These are phyloP conservation scores for Sylvicola cinctus DNA, from an alignment of 2,888 invertebrate genomes.

Conservation along the genomic window DNA sequence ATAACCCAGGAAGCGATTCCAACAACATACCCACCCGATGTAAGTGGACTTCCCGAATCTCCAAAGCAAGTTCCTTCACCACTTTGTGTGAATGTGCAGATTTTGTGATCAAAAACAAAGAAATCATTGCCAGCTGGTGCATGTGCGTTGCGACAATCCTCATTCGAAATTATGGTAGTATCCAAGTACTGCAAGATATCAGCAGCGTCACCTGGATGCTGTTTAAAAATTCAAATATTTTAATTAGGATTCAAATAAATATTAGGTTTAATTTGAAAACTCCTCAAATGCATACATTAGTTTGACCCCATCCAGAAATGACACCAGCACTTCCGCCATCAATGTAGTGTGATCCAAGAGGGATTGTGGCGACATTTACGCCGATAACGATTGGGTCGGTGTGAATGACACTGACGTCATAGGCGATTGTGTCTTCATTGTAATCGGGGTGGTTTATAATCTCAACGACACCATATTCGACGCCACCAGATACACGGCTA, in stretches of 20 bases:
- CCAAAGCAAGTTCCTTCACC: constrained; percentile 7
- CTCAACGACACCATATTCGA: constrained; percentile 1
- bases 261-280: not conserved
- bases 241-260: not conserved
- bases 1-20: constrained; percentile 4
- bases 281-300: not conserved
- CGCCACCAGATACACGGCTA: constrained; percentile 1
- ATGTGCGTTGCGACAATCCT: constrained; percentile 1
- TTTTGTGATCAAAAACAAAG: constrained; percentile 5
- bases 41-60: constrained; percentile 14
- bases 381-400: constrained; percentile 2
- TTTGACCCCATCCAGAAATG: constrained; percentile 4
- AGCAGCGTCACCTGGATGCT: not conserved
- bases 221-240: not conserved
- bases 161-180: not conserved
- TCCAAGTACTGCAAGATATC: constrained; percentile 3
- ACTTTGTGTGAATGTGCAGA: constrained; percentile 5
- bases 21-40: not conserved
- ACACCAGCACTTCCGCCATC: not conserved
- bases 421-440: constrained; percentile 1
- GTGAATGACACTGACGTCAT: constrained; percentile 5
- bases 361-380: constrained; percentile 2
- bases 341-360: not conserved
- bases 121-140: not conserved
- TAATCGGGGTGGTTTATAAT: constrained; percentile 5